These are phyloP conservation scores for Sebastes reedi DNA, from an alignment of 2,797 vertebrate species.

Conservation along the genomic window DNA sequence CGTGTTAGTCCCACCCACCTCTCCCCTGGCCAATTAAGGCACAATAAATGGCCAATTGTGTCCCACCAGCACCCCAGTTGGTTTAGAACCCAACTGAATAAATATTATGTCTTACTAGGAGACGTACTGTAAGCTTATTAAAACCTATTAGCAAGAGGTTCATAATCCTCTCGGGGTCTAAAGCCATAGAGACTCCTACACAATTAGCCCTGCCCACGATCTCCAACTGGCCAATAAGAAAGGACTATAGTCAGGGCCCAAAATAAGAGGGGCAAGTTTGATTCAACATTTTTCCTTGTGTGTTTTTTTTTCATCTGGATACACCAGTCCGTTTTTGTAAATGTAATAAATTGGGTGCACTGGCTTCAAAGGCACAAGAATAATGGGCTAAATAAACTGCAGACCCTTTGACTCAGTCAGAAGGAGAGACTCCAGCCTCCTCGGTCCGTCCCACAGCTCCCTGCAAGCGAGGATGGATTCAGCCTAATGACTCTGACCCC, in stretches of 20 bases:
- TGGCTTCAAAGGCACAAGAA: constrained; percentile 7
- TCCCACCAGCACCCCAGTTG: background rate
- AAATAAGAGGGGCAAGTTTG: constrained; percentile 3
- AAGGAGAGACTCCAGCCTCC: background rate
- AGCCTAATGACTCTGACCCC: constrained; percentile 4
- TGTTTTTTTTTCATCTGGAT: constrained; percentile 10
- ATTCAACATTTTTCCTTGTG: background rate
- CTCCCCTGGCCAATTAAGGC: constrained; percentile 2
- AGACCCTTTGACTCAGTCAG: constrained; percentile 9
- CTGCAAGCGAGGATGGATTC: background rate
- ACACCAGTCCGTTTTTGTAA: constrained; percentile 21
- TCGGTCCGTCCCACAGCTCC: background rate
- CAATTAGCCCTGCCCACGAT: background rate
- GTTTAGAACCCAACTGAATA: background rate
- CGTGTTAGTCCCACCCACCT: background rate
- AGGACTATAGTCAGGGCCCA: background rate
- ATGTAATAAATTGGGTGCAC: constrained; percentile 10
- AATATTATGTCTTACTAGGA: background rate
- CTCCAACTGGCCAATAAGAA: constrained; percentile 4
- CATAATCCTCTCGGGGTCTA: constrained; percentile 5
- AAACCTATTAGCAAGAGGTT: constrained; percentile 10
- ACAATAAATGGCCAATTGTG: background rate
- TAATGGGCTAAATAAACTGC: constrained; percentile 20
- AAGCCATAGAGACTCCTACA: constrained; percentile 12
- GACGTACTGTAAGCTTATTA: background rate